Evolutionary conservation across 2,888 invertebrate genomes (phyloP), one percentile per base, ranked within the genome.

Genomic region (Pyralis farinalis): DNA sequence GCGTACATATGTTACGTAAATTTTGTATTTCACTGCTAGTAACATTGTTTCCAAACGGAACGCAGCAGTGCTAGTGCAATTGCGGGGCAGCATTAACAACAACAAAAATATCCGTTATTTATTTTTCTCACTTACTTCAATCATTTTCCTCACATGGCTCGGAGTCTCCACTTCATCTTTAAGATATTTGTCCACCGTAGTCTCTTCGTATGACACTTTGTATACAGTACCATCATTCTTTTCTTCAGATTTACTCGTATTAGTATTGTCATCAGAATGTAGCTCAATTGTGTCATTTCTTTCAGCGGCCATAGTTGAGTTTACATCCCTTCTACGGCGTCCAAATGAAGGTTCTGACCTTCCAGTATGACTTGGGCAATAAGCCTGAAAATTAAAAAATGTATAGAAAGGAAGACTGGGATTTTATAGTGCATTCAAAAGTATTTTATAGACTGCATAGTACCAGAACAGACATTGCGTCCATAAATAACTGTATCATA

Each of bases 81-180:
- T n/a, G n/a, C n/a, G n/a, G n/a, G n/a, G n/a, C n/a, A n/a, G n/a
- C n/a, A n/a, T n/a, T n/a, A n/a, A n/a, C n/a, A n/a, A n/a, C n/a
- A n/a, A n/a, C n/a, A n/a, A n/a, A n/a, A n/a, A n/a, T n/a, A n/a
- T n/a, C n/a, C n/a, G n/a, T n/a, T n/a, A n/a, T 33, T 2, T 16
- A 35, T 10, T 29, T 6, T 6, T 6, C 12, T 25, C 32, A 43
- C 54, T 69, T 77, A 95, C 96, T 91, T 96, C 95, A 53, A 96
- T 96, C 95, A 96, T 96, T 87, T 96, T 96, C 50, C 96, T 89
- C 21, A 97, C 96, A 70, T 94, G 95, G 69, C 96, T 96, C 8
- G 93, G 92, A 1, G 90, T 90, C 37, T 91, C 91, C 6, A 90
- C 87, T 28, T 90, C 90, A 28, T 90, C 84, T 48, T 91, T 90